Percentiles rank a stretch among this genome's conserved stretches.
phyloP scores from a whole-genome alignment of 2,888 invertebrate species.

The Lydus trimaculatus region DNA sequence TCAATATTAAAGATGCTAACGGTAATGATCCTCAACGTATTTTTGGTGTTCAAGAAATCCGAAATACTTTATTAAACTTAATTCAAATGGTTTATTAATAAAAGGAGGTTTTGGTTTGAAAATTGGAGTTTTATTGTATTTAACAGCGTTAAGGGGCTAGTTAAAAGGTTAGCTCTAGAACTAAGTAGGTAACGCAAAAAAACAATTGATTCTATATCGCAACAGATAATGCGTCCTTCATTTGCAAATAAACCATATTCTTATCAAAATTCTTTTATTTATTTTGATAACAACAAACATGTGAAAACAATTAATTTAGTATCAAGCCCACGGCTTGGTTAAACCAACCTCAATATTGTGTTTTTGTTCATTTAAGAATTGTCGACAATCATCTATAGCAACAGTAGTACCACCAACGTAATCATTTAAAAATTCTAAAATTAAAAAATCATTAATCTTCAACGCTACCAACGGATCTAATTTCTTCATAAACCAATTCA shows the following conservation, averaged over 20 bases:
- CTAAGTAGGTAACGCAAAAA: too few relatives aligned
- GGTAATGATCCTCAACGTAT: not conserved
- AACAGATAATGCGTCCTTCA: too few relatives aligned
- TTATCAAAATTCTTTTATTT: too few relatives aligned
- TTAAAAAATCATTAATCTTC: slow-evolving; percentile 59
- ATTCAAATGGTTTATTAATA: too few relatives aligned
- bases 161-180: too few relatives aligned
- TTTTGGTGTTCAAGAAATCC: not conserved
- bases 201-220: too few relatives aligned
- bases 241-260: too few relatives aligned
- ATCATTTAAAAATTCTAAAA: slow-evolving; percentile 57
- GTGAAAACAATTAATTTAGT: not conserved
- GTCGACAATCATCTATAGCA: slow-evolving; percentile 44
- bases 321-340: slow-evolving; percentile 56
- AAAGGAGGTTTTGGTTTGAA: too few relatives aligned
- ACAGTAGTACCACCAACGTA: slow-evolving; percentile 45
- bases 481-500: slow-evolving; percentile 63
- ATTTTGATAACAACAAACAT: too few relatives aligned
- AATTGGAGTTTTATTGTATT: too few relatives aligned
- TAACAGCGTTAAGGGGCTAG: too few relatives aligned
- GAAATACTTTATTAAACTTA: not conserved
- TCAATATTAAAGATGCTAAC: not conserved
- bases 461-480: slow-evolving; percentile 55
- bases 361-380: slow-evolving; percentile 47
- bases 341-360: slow-evolving; percentile 52